Evolutionary conservation across 2,888 invertebrate species (phyloP).

Genomic region (Platycheirus albimanus): DNA sequence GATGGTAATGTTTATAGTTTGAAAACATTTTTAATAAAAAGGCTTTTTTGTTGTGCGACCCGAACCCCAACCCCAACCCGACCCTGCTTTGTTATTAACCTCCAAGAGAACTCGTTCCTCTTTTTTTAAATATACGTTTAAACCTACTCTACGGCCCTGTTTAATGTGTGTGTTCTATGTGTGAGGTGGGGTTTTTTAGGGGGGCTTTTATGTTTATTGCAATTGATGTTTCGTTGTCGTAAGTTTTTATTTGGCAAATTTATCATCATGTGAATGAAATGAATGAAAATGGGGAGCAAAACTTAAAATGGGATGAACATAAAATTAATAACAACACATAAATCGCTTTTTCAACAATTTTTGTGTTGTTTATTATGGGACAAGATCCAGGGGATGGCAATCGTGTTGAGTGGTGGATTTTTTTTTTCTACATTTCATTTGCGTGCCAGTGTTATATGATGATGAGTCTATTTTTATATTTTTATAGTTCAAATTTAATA

Average conservation of each 20-base stretch:
- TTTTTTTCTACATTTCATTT: too few species aligned
- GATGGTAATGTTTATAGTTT: constrained; percentile 72
- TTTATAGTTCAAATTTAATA: too few species aligned
- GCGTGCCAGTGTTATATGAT: too few species aligned
- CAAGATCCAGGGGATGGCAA: constrained; percentile 55
- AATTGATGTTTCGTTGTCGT: constrained; percentile 73
- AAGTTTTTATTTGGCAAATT: constrained; percentile 74
- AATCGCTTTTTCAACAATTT: constrained; percentile 66
- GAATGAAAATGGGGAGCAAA: constrained; percentile 39
- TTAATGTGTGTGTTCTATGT: constrained; percentile 17
- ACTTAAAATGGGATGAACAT: constrained; percentile 71
- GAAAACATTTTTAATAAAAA: constrained; percentile 74
- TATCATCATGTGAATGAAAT: constrained; percentile 69
- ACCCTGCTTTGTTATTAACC: constrained; percentile 71
- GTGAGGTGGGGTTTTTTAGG: constrained; percentile 2
- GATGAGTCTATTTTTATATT: too few species aligned
- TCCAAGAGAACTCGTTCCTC: constrained; percentile 31
- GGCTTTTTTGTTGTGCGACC: constrained; percentile 62
- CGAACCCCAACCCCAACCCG: too few species aligned
- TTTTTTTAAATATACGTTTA: constrained; percentile 24
- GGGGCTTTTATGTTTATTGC: constrained; percentile 73
- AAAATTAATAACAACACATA: constrained; percentile 73
- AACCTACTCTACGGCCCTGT: constrained; percentile 17
- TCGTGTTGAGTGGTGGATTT: neutral
- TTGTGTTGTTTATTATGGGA: constrained; percentile 60